phyloP scores from a whole-genome alignment of 1,140 invertebrate species.

The Cyclina sinensis region DNA sequence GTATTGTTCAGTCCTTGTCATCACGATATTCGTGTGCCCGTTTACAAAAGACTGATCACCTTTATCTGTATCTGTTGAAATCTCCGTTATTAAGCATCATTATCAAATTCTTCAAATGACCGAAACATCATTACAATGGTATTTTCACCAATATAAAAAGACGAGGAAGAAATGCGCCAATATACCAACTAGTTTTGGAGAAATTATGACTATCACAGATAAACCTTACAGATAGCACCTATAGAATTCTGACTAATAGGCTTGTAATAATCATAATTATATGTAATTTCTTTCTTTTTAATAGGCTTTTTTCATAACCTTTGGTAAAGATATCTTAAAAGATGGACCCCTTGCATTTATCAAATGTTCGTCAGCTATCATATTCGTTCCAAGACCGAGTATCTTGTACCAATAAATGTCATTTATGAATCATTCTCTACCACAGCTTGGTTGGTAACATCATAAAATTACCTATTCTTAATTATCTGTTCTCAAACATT shows the following conservation, averaged over 20 bases:
- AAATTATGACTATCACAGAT: slow-evolving; percentile 32
- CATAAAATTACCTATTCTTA: not conserved
- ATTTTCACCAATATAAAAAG: not conserved
- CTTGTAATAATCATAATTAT: slow-evolving; percentile 36
- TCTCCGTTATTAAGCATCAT: slow-evolving; percentile 49
- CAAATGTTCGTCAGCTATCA: not conserved
- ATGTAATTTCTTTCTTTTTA: slow-evolving; percentile 1
- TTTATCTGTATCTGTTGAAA: slow-evolving; percentile 10
- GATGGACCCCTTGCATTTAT: slow-evolving; percentile 27
- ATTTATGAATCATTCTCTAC: not conserved
- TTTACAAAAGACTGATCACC: slow-evolving; percentile 30
- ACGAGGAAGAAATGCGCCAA: not conserved
- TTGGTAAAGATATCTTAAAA: slow-evolving; percentile 1
- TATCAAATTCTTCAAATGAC: slow-evolving; percentile 44
- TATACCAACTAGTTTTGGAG: not conserved
- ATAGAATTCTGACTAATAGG: slow-evolving; percentile 29
- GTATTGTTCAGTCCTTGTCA: not conserved
- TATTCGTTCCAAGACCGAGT: not conserved
- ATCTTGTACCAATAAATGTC: not conserved
- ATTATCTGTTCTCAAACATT: not conserved
- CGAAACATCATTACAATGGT: slow-evolving; percentile 21
- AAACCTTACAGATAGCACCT: not conserved
- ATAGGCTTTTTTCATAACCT: slow-evolving; percentile 23
- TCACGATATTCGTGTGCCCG: not conserved
- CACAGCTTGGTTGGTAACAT: too few relatives aligned